These are phyloP conservation scores for Neodontobutis hainanensis DNA, from an alignment of 2,113 vertebrate genomes.

Conservation along the genomic window DNA sequence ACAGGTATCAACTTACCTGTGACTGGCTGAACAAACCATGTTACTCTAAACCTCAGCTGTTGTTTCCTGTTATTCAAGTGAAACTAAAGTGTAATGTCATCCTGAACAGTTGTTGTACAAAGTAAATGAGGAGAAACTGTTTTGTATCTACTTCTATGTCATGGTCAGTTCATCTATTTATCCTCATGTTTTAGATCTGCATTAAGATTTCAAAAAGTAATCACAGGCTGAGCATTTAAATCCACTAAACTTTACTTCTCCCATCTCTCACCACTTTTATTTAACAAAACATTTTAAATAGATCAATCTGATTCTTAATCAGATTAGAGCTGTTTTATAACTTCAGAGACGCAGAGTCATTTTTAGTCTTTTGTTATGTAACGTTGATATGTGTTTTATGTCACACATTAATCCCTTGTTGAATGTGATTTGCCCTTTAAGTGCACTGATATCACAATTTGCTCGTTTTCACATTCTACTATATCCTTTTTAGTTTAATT, in stretches of 20 bases:
- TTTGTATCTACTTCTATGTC: background rate
- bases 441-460: no score
- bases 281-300: background rate
- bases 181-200: no score
- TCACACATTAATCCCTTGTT: no score
- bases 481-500: no score
- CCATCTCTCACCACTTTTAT: background rate
- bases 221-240: no score
- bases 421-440: no score
- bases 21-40: conserved; percentile 3
- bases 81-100: background rate
- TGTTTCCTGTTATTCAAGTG: background rate
- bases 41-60: conserved; percentile 5
- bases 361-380: background rate
- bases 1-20: background rate
- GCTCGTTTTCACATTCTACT: no score
- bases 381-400: background rate
- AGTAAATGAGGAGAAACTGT: background rate
- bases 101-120: background rate
- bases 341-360: background rate
- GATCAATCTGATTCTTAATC: background rate
- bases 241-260: background rate
- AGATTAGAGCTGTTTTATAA: background rate
- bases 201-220: no score
- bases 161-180: no score